Base-by-base conservation (phyloP, 1,140 invertebrate species). In the Frieseomelitta varia region DNA sequence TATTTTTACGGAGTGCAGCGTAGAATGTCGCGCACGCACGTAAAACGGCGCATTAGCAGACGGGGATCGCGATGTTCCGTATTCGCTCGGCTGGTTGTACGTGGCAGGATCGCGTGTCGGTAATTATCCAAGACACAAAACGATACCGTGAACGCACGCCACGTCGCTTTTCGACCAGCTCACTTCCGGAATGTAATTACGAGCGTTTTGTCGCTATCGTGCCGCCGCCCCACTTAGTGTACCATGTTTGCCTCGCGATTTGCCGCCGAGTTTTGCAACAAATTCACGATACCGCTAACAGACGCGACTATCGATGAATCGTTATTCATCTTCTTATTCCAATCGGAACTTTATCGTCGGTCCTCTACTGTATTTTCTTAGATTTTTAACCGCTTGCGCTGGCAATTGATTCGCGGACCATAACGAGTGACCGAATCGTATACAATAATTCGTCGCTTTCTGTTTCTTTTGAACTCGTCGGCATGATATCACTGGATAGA, bases 131-230 rank as follows among this genome's bases (percentile, higher is more conserved):
- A 27, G 78, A 58, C 71, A 85, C 83, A 82, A 82, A 85, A 84
- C 77, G 87, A 82, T 74, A 84, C 68, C 68, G 79, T 79, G 87
- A 68, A 82, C 72, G 58, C 72, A 69, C 72, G 87, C 58, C 79
- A 55, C 47, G 75, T n/a, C 73, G 80, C 87, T 86, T 86, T 89
- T 83, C 87, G 84, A 81, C 73, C 68, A 65, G 84, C 55, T 82
- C 84, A 39, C 84, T 81, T 89, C 87, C 81, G 87, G 81, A 86
- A 89, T 86, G 87, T 77, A 89, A 89, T 89, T 89, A 86, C 84
- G 63, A 79, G n/a, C 82, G 78, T 86, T 89, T 88, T 79, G 85
- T 79, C 80, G 87, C 74, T 63, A 71, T 81, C 76, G 80, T 39
- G 63, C 51, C 58, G 63, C 53, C 47, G 14, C 8, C 39, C 39